Conservation (phyloP, 2,113 vertebrate species). For the Pelecanoides urinatrix region DNA sequence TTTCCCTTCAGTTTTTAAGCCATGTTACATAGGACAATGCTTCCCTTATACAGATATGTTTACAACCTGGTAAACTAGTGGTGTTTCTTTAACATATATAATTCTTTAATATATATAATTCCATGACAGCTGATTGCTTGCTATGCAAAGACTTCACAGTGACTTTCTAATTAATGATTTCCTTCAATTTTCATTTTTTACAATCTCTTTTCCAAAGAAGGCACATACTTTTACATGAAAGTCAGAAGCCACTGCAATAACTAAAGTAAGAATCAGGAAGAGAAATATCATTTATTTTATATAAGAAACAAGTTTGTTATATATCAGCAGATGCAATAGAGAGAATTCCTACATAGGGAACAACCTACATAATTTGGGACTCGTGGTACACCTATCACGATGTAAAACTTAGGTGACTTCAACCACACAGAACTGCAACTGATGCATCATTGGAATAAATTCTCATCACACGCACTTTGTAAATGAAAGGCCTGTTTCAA, state of each 20-base stretch:
- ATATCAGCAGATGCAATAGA: background rate
- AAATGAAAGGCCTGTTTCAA: background rate
- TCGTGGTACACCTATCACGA: background rate
- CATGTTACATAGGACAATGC: background rate
- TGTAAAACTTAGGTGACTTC: background rate
- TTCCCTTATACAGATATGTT: background rate
- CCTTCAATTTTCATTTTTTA: background rate
- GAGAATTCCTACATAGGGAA: background rate
- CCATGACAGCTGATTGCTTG: background rate
- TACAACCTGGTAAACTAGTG: background rate
- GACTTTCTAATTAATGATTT: background rate
- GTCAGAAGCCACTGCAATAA: background rate
- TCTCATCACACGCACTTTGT: accelerated
- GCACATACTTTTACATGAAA: background rate
- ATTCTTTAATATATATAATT: background rate
- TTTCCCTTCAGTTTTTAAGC: background rate
- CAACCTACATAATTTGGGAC: background rate
- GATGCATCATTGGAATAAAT: background rate
- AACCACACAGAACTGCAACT: background rate
- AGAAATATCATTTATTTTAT: background rate
- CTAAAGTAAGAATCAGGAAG: background rate
- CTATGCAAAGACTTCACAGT: background rate
- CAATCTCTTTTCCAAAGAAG: background rate
- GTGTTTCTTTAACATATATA: background rate
- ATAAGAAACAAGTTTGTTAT: background rate